Base-by-base conservation (phyloP, 2,113 vertebrate genomes). In the Bufo gargarizans region DNA sequence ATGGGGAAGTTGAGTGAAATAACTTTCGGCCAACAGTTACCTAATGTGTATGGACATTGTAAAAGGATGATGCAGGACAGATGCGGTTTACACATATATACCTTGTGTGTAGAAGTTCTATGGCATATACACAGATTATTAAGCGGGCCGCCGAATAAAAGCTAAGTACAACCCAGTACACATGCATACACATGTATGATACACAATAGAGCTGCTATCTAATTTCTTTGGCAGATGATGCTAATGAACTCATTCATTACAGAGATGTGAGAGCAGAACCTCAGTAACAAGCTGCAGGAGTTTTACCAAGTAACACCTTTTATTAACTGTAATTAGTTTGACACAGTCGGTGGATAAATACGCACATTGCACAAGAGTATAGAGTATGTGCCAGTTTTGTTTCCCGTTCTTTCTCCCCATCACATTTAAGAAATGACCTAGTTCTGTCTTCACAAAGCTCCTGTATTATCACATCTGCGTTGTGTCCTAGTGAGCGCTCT, bases 401-500 rank as follows among this genome's bases (percentile, higher is more conserved):
- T 47, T 82, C 43, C 6, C 2, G 1, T 49, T 77, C 43, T 74
- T 50, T 61, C 17, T 65, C 53, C 20, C 11, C 49, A 22, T 22
- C 20, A 20, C 47, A 55, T 83, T 69, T 83, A 19, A 83, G 63
- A 69, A 84, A 33, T 84, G 49, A 84, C 65, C 63, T 71, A 49
- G 47, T 84, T 84, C 59, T 69, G 20, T 55, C 65, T 71, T 71
- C 49, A 71, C 63, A 69, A 16, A 5, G 61, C 53, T 53, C 17
- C 47, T 7, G 14, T 53, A 71, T 55, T 81, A 45, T 81, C 65
- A 84, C 63, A 84, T 84, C 82, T 55, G 82, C 63, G 22, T 55
- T 84, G 59, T 69, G 65, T 49, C 61, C n/a, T 69, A 71, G n/a
- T 22, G 49, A 69, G 63, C 43, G 16, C 82, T 67, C 16, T 50